phyloP scores from a whole-genome alignment of 2,113 vertebrate species.

The Peromyscus californicus region DNA sequence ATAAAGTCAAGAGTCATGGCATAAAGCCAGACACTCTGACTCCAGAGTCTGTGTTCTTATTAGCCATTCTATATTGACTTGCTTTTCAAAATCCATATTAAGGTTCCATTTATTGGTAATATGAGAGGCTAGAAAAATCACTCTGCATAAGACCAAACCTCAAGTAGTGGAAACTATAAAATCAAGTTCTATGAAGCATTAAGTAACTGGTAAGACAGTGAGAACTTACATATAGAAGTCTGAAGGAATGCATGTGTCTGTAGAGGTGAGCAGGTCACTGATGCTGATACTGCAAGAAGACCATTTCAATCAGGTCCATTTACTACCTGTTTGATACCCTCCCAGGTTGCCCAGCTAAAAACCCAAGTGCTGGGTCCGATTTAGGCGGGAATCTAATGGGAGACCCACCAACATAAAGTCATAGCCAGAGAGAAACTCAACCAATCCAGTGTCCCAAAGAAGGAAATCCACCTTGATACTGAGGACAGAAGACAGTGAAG shows the following conservation, averaged over 20 bases:
- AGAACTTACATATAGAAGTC: not conserved
- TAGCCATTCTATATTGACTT: slow-evolving; percentile 25
- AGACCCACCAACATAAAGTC: not conserved
- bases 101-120: slow-evolving; percentile 17
- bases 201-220: not conserved
- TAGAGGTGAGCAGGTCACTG: not conserved
- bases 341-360: not conserved
- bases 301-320: not conserved
- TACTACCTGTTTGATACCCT: not conserved
- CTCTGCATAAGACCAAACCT: not conserved
- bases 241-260: not conserved
- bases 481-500: not conserved
- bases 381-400: not conserved
- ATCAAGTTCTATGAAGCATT: not conserved
- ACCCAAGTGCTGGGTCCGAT: not conserved
- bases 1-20: slow-evolving; percentile 7
- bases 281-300: not conserved
- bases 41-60: not conserved
- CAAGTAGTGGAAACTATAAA: slow-evolving; percentile 27
- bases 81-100: slow-evolving; percentile 46
- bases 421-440: not conserved
- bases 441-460: not conserved
- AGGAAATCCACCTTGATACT: not conserved
- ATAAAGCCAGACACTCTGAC: slow-evolving; percentile 32
- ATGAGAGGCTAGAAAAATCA: slow-evolving; percentile 19